These are phyloP conservation scores for Chrysolina haemoptera DNA, from an alignment of 2,888 invertebrate genomes.

Conservation along the genomic window DNA sequence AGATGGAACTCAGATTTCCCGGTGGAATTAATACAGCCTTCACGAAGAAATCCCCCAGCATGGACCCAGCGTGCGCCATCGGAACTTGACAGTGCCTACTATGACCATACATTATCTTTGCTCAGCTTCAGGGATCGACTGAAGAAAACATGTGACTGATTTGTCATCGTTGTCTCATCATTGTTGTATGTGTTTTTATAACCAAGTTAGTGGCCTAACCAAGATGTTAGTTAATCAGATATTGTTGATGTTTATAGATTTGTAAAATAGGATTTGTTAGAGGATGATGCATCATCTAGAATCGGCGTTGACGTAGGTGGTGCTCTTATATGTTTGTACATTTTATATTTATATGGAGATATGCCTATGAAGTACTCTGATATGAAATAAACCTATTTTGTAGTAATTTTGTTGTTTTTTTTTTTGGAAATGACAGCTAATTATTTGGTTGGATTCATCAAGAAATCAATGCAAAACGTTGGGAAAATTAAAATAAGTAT, in stretches of 20 bases:
- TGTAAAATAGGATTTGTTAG: constrained; percentile 34
- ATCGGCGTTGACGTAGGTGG: constrained; percentile 54
- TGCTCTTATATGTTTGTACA: constrained; percentile 59
- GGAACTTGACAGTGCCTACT: constrained; percentile 44
- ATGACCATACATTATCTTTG: constrained; percentile 11
- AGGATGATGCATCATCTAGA: constrained; percentile 1
- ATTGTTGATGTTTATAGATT: constrained; percentile 37
- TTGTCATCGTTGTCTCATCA: constrained; percentile 43
- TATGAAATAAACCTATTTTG: constrained; percentile 61
- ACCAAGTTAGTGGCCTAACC: constrained; percentile 60
- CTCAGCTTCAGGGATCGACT: constrained; percentile 27
- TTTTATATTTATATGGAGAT: constrained; percentile 64
- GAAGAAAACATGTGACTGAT: constrained; percentile 46
- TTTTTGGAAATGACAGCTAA: not conserved
- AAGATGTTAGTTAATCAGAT: constrained; percentile 54
- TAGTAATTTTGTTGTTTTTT: constrained; percentile 41
- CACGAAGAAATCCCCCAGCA: constrained; percentile 27
- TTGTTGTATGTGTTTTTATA: constrained; percentile 52
- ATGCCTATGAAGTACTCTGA: constrained; percentile 51
- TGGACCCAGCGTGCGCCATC: constrained; percentile 24
- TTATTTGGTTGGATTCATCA: too few relatives aligned
- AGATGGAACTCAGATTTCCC: not conserved
- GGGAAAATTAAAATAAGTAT: too few relatives aligned
- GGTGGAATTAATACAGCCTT: constrained; percentile 19
- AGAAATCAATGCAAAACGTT: too few relatives aligned